phyloP scores from a whole-genome alignment of 2,888 invertebrate genomes.

The Calameuta pallipes region DNA sequence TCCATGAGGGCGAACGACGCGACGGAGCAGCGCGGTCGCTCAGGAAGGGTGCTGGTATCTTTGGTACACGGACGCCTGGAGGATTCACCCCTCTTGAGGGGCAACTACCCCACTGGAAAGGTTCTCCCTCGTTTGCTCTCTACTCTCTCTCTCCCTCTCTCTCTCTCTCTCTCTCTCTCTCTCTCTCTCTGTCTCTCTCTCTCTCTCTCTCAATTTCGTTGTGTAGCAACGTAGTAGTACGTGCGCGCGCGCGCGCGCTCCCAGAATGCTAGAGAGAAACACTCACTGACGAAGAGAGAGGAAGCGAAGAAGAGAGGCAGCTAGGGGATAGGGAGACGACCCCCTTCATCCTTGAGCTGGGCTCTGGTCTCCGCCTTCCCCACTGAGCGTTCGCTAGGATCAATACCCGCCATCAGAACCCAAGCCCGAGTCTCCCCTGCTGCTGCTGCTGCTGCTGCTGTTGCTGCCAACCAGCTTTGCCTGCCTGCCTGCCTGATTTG shows the following conservation, averaged over 20 bases:
- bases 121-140: constrained; percentile 26
- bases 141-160: constrained; percentile 14
- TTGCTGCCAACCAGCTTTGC: constrained; percentile 34
- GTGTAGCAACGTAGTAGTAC: too few relatives aligned
- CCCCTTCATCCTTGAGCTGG: constrained; percentile 56
- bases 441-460: constrained; percentile 30
- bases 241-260: too few relatives aligned
- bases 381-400: constrained; percentile 60
- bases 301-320: constrained; percentile 33
- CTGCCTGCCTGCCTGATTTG: constrained; percentile 38
- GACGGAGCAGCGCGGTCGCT: too few relatives aligned
- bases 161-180: constrained; percentile 12
- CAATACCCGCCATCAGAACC: constrained; percentile 64
- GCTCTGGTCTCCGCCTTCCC: constrained; percentile 59
- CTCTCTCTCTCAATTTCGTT: not conserved
- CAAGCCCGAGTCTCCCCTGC: constrained; percentile 57
- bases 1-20: too few relatives aligned
- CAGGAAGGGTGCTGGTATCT: constrained; percentile 38
- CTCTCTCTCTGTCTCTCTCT: constrained; percentile 11
- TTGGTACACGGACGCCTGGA: constrained; percentile 49
- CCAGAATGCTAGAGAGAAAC: too few relatives aligned
- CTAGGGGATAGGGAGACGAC: constrained; percentile 34
- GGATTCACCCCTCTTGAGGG: constrained; percentile 49
- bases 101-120: constrained; percentile 35
- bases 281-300: constrained; percentile 9